Percentiles rank a stretch among this genome's conserved stretches.
Conservation (phyloP, 2,113 vertebrate species). For the Lagopus leucura region DNA sequence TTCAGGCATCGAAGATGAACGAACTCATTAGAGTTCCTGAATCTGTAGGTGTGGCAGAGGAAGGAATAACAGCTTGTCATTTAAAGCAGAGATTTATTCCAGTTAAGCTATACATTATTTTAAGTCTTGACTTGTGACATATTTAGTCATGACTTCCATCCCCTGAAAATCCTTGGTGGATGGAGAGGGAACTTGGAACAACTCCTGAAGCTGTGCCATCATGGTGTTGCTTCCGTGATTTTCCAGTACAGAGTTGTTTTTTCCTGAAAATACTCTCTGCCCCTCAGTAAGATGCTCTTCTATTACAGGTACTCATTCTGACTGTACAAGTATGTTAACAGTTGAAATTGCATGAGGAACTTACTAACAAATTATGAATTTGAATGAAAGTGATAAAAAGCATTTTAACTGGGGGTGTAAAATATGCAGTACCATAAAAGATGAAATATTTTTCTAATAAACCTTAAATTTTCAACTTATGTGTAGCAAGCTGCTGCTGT, state of each 20-base stretch:
- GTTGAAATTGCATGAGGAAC: neutral
- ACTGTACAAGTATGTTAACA: accelerated
- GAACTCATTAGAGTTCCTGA: neutral
- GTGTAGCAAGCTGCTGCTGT: neutral
- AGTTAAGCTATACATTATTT: neutral
- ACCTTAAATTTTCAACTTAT: neutral
- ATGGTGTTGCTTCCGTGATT: neutral
- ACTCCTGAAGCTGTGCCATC: neutral
- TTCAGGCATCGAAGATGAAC: neutral
- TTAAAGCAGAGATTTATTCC: neutral
- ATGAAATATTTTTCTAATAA: neutral
- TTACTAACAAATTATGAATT: neutral
- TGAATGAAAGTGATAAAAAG: neutral
- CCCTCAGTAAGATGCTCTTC: neutral
- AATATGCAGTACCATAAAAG: neutral
- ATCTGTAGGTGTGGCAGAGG: too few relatives aligned
- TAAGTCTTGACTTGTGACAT: neutral
- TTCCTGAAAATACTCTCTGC: neutral
- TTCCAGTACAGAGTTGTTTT: neutral
- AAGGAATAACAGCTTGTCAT: neutral
- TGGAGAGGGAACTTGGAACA: neutral
- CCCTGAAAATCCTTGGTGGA: neutral
- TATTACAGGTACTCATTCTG: neutral
- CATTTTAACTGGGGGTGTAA: neutral
- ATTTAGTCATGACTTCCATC: neutral